phyloP scores from a whole-genome alignment of 2,888 invertebrate genomes.

The Hecatera dysodea region DNA sequence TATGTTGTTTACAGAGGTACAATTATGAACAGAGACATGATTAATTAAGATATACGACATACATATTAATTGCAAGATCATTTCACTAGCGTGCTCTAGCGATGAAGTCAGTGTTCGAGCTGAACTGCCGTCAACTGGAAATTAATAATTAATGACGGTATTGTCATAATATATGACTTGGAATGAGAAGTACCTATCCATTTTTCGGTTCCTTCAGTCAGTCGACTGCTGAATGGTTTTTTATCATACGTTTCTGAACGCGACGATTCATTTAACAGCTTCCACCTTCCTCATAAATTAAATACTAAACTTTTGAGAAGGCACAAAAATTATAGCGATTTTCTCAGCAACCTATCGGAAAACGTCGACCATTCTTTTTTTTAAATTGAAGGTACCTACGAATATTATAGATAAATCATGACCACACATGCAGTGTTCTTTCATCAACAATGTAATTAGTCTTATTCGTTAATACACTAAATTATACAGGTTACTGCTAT shows the following conservation, averaged over 20 bases:
- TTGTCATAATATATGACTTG: slow-evolving; percentile 50
- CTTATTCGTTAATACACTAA: slow-evolving; percentile 3
- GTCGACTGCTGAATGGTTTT: background rate
- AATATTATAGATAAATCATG: background rate
- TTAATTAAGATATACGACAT: slow-evolving; percentile 73
- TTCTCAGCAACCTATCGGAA: background rate
- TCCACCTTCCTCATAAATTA: too few species aligned
- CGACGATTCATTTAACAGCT: background rate
- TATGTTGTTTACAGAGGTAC: slow-evolving; percentile 34
- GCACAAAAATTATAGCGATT: background rate
- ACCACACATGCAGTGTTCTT: background rate
- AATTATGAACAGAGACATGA: slow-evolving; percentile 30
- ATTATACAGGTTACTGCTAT: slow-evolving; percentile 12
- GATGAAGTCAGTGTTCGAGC: slow-evolving; percentile 75
- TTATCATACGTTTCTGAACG: background rate
- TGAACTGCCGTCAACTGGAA: slow-evolving; percentile 77
- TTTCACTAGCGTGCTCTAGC: slow-evolving; percentile 69
- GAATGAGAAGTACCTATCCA: slow-evolving; percentile 12
- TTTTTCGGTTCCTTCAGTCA: slow-evolving; percentile 2
- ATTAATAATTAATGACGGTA: slow-evolving; percentile 68
- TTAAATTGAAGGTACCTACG: background rate
- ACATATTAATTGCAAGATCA: slow-evolving; percentile 75
- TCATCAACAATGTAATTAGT: slow-evolving; percentile 17
- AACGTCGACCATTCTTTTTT: background rate
- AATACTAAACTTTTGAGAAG: background rate